Base-by-base conservation (phyloP, 1,140 invertebrate species). In the Mycetomoellerius zeteki region DNA sequence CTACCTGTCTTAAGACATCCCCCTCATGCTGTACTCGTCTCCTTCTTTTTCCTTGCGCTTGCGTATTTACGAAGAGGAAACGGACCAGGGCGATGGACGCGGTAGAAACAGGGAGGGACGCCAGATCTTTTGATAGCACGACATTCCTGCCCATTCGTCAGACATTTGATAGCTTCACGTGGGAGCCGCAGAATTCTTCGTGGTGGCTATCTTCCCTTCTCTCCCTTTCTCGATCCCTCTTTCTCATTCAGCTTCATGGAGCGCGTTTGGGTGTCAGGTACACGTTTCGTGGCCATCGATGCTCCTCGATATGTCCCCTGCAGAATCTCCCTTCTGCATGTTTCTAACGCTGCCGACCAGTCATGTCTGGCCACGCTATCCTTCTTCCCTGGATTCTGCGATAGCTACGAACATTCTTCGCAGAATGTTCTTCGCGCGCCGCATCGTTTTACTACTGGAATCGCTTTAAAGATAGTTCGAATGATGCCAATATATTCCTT, bases 121-220 rank as follows among this genome's bases (percentile, higher is more conserved):
- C 86, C 91, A 93, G 94, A 94, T 95, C 91, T 90, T 93, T 94
- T 94, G 94, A 95, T 95, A 95, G 94, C 93, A 92, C 92, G 77
- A 86, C 94, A 95, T 95, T 95, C 94, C 92, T 94, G 92, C 89
- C 90, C 94, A 95, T 95, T 94, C 93, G 92, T 95, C 94, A 95
- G 94, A 95, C 93, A 95, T 95, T 95, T 95, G 94, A 95, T 95
- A 95, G 94, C 92, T 93, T 92, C 91, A 93, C 92, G 93, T 94
- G 93, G 93, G 94, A 94, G 94, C 92, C 88, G 90, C 92, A 91
- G 92, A 93, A 93, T 94, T 93, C 91, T 86, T 91, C 86, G 86
- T 86, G 84, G 86, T 88, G 85, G 91, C 85, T 92, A 92, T 90
- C 90, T 81, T 84, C 12, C 64, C 62, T 21, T 64, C 54, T 58